Percentiles rank a stretch among this genome's conserved stretches.
These are phyloP conservation scores for Urocitellus parryii DNA, from an alignment of 2,113 vertebrate genomes.

Conservation along the genomic window DNA sequence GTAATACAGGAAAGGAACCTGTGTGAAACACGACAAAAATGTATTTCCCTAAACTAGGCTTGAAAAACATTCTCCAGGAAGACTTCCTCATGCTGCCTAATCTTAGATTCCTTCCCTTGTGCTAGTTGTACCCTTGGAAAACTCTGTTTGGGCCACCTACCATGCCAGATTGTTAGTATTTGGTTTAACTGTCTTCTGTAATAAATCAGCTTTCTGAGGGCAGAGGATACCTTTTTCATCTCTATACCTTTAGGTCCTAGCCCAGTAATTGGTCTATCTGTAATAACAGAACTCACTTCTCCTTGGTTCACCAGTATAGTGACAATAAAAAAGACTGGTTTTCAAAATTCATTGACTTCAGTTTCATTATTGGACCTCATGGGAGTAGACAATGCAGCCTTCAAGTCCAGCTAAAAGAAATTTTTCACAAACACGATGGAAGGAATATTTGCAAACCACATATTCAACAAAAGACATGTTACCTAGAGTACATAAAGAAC, in stretches of 20 bases:
- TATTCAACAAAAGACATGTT: background rate
- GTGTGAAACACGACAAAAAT: background rate
- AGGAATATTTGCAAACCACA: background rate
- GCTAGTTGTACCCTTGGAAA: background rate
- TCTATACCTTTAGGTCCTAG: background rate
- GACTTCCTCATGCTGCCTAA: background rate
- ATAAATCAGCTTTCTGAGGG: background rate
- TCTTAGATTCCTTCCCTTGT: background rate
- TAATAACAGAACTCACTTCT: background rate
- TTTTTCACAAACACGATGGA: background rate
- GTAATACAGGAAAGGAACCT: background rate
- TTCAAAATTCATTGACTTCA: background rate
- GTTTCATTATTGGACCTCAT: background rate
- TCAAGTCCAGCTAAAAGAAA: background rate
- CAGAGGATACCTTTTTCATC: background rate
- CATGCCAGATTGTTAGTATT: background rate
- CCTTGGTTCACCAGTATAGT: background rate
- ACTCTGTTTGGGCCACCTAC: background rate
- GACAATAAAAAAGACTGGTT: background rate
- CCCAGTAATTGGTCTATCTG: background rate
- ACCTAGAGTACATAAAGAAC: background rate
- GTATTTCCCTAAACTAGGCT: background rate
- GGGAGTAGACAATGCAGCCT: background rate
- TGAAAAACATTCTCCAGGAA: background rate
- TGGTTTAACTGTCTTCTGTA: background rate